Percentiles rank a stretch among this genome's conserved stretches.
phyloP scores from a whole-genome alignment of 2,113 vertebrate genomes.

The Oreochromis spilurus region DNA sequence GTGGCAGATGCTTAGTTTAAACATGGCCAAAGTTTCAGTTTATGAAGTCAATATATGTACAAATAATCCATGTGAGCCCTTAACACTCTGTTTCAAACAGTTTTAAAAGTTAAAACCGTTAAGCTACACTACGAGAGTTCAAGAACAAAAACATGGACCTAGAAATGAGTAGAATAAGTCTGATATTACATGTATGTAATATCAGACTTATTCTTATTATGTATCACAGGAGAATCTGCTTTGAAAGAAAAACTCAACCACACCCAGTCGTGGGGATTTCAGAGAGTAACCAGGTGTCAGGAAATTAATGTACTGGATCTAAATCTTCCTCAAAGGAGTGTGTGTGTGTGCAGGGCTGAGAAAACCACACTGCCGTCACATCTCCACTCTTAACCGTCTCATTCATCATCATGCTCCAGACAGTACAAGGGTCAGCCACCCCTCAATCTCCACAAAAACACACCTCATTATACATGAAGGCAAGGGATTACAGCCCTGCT shows the following conservation, averaged over 20 bases:
- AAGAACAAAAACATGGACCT: not conserved
- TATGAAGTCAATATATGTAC: not conserved
- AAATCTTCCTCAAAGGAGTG: not conserved
- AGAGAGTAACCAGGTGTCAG: not conserved
- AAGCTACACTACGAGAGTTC: not conserved
- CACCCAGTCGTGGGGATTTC: not conserved
- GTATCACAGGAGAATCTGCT: not conserved
- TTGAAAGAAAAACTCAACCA: not conserved
- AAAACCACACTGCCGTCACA: conserved; percentile 25
- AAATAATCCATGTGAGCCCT: not conserved
- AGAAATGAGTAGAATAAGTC: not conserved
- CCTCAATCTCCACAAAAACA: not conserved
- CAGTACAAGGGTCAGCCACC: conserved; percentile 20
- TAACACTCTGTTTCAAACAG: rapidly evolving
- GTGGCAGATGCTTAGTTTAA: not conserved
- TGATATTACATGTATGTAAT: not conserved
- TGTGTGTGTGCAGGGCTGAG: not conserved
- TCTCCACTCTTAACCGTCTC: conserved; percentile 25
- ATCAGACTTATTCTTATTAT: not conserved
- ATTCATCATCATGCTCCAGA: conserved; percentile 41
- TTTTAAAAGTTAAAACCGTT: not conserved
- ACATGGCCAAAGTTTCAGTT: not conserved
- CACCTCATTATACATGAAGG: not conserved
- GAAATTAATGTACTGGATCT: not conserved
- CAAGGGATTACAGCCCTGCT: not conserved